Evolutionary conservation across 2,113 vertebrate species (phyloP).

Genomic region (Elaphurus davidianus): DNA sequence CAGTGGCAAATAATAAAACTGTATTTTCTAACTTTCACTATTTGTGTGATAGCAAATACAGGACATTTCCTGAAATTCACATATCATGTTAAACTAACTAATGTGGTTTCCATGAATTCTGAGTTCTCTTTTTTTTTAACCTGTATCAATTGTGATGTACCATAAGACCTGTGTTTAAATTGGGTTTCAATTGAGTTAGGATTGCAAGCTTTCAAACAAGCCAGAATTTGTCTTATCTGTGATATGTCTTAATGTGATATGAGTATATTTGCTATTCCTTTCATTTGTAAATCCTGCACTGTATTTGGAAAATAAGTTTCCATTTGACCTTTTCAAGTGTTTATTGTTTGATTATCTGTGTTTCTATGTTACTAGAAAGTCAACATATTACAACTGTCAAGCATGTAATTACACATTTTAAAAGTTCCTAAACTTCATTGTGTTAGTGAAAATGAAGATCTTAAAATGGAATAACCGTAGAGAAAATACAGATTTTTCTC

Average conservation of each 20-base stretch:
- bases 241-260: background rate
- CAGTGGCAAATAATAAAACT: background rate
- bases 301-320: background rate
- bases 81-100: background rate
- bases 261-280: background rate
- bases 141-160: background rate
- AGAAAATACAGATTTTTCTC: slow-evolving; percentile 6
- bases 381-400: background rate
- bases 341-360: background rate
- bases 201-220: background rate
- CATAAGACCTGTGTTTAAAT: background rate
- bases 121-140: background rate
- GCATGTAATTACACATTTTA: background rate
- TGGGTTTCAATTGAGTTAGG: background rate
- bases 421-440: background rate
- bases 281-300: background rate
- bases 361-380: background rate
- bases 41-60: background rate
- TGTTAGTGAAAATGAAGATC: background rate
- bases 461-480: background rate
- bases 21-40: background rate
- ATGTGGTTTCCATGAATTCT: background rate
- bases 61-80: background rate
- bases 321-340: background rate
- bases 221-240: background rate